A percentile compares a stretch with the other conserved stretches of the same genome.
phyloP scores from a whole-genome alignment of 2,888 invertebrate species.

The Strigamia maritima region DNA sequence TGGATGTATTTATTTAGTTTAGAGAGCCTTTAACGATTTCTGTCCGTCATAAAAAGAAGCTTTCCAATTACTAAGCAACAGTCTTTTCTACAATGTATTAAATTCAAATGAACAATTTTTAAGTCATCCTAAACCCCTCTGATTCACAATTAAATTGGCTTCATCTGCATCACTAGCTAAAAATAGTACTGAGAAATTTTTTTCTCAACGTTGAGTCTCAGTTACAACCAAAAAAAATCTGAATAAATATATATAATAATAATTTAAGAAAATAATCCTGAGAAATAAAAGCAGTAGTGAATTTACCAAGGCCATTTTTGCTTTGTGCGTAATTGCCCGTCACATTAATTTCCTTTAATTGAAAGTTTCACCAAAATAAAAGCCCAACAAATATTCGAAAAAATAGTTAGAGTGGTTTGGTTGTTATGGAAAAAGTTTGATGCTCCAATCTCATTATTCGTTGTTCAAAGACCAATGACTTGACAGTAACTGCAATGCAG shows the following conservation, averaged over 20 bases:
- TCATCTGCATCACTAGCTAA: neutral
- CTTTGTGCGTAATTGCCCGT: neutral
- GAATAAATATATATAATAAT: neutral
- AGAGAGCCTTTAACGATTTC: neutral
- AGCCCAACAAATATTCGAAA: neutral
- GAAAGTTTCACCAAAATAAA: neutral
- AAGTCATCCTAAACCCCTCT: neutral
- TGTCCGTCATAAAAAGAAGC: neutral
- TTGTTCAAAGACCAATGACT: constrained; percentile 18
- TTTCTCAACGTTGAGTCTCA: neutral
- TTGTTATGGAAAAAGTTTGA: constrained; percentile 5
- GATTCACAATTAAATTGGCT: neutral
- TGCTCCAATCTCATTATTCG: constrained; percentile 14
- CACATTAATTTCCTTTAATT: constrained; percentile 1
- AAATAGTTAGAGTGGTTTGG: neutral
- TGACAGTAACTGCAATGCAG: constrained; percentile 13
- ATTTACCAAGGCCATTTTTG: neutral
- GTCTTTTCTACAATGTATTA: neutral
- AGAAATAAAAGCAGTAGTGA: neutral
- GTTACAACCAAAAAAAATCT: neutral
- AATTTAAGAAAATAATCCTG: neutral
- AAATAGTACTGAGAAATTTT: neutral
- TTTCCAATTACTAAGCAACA: neutral
- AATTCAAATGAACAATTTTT: neutral
- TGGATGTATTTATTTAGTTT: neutral